These are phyloP conservation scores for Ditylenchus dipsaci DNA, from an alignment of 1,140 invertebrate species.

Conservation along the genomic window DNA sequence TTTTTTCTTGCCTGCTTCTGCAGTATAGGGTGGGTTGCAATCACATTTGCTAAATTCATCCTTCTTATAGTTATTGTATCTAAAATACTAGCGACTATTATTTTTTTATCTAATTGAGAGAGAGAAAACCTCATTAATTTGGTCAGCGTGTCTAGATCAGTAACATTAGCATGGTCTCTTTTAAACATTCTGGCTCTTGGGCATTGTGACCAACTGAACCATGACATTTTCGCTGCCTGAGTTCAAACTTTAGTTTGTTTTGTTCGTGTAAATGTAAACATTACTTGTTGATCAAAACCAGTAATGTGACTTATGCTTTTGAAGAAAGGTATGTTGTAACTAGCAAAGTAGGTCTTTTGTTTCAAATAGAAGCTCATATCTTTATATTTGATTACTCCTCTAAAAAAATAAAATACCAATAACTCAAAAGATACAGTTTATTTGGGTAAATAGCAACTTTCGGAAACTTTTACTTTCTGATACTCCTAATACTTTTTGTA, in stretches of 20 bases:
- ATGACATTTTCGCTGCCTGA: conserved; percentile 59
- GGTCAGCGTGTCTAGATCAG: conserved; percentile 64
- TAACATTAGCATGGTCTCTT: conserved; percentile 64
- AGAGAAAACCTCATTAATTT: conserved; percentile 64
- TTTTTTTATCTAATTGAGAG: not conserved
- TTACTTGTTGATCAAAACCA: conserved; percentile 57
- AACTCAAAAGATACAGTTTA: too few relatives aligned
- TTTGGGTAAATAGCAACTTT: too few relatives aligned
- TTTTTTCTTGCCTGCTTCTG: conserved; percentile 63
- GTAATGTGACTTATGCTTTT: conserved; percentile 66
- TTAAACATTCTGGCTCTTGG: conserved; percentile 68
- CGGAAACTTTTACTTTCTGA: too few relatives aligned
- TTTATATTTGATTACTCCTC: conserved; percentile 44
- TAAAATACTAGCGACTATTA: not conserved
- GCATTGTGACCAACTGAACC: conserved; percentile 68
- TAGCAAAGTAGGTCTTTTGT: conserved; percentile 71
- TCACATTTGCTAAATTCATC: conserved; percentile 70
- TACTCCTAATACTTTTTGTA: too few relatives aligned
- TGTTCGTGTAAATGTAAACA: not conserved
- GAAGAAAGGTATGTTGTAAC: conserved; percentile 75
- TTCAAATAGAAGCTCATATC: conserved; percentile 71
- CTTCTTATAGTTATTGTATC: conserved; percentile 70
- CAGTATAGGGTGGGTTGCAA: conserved; percentile 71
- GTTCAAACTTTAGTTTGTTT: not conserved
- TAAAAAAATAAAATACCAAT: too few relatives aligned